A percentile compares a stretch with the other conserved stretches of the same genome.
phyloP scores from a whole-genome alignment of 53 echinoderm and acorn worm genomes.

The Actinopyga echinites region DNA sequence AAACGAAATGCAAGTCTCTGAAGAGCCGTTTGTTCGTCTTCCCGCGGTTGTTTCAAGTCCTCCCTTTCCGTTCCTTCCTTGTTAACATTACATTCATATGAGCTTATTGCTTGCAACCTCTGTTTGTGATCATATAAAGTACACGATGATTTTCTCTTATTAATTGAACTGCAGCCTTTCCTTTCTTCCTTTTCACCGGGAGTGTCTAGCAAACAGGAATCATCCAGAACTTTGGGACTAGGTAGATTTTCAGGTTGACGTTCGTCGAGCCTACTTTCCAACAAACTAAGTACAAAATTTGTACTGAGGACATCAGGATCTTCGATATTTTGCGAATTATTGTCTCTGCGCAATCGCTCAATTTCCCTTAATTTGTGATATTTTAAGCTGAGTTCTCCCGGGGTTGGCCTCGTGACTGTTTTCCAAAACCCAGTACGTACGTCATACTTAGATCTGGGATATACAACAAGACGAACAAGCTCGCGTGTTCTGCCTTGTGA shows the following conservation, averaged over 20 bases:
- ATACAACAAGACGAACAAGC: neutral
- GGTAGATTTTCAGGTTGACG: neutral
- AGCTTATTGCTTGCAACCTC: neutral
- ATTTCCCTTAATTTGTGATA: conserved; percentile 31
- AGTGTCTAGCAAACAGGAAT: neutral
- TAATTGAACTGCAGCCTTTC: neutral
- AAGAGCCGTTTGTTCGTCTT: neutral
- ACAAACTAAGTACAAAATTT: neutral
- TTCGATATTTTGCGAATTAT: neutral
- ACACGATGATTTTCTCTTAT: neutral
- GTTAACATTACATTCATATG: neutral
- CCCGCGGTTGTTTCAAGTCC: neutral
- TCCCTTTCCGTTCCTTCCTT: too few relatives aligned
- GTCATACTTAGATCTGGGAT: conserved; percentile 26
- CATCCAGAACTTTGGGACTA: neutral
- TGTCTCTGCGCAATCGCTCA: neutral
- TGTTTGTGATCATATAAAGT: neutral
- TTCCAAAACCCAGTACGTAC: conserved; percentile 70
- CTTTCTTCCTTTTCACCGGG: neutral
- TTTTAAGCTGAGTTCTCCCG: conserved; percentile 69
- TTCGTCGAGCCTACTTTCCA: neutral
- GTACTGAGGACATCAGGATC: conserved; percentile 6
- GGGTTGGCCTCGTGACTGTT: conserved; percentile 65
- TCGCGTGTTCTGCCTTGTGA: too few relatives aligned
- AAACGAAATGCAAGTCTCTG: neutral